Percentiles rank a stretch among this genome's conserved stretches.
phyloP scores from a whole-genome alignment of 2,797 vertebrate species.

The Coluber constrictor region DNA sequence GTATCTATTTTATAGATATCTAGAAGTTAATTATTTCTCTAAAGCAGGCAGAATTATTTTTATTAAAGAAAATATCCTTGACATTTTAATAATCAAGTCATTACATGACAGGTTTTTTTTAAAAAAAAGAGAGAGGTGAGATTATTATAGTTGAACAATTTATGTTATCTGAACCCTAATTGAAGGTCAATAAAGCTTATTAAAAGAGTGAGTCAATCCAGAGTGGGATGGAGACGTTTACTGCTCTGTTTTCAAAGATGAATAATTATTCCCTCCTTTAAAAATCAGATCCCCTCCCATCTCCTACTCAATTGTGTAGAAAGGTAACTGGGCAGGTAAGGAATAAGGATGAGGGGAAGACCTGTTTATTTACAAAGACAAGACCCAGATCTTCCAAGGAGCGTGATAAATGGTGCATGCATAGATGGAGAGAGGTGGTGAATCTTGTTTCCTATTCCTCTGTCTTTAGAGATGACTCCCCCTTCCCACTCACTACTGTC shows the following conservation, averaged over 20 bases:
- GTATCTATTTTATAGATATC: not conserved
- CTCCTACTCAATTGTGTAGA: not conserved
- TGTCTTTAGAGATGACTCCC: too few species aligned
- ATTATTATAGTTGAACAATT: slow-evolving; percentile 15
- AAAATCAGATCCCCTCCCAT: not conserved
- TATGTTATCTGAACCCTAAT: slow-evolving; percentile 17
- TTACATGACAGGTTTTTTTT: not conserved
- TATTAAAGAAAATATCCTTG: slow-evolving; percentile 27
- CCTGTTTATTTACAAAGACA: not conserved
- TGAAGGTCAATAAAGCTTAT: slow-evolving; percentile 22
- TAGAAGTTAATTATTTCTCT: slow-evolving; percentile 24
- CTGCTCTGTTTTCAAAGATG: not conserved
- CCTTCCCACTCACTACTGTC: too few species aligned
- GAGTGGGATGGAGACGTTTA: not conserved
- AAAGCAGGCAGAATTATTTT: slow-evolving; percentile 13
- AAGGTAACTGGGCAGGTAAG: not conserved
- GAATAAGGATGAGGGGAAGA: not conserved
- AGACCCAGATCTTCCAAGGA: not conserved
- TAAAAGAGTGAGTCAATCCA: not conserved
- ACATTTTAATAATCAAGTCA: slow-evolving; percentile 32
- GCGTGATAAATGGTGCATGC: not conserved
- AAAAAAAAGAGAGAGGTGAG: not conserved
- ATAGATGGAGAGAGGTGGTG: not conserved
- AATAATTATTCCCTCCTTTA: not conserved
- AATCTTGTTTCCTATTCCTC: too few species aligned